These are phyloP conservation scores for Catharus fuscescens DNA, from an alignment of 2,113 vertebrate genomes.

Conservation along the genomic window DNA sequence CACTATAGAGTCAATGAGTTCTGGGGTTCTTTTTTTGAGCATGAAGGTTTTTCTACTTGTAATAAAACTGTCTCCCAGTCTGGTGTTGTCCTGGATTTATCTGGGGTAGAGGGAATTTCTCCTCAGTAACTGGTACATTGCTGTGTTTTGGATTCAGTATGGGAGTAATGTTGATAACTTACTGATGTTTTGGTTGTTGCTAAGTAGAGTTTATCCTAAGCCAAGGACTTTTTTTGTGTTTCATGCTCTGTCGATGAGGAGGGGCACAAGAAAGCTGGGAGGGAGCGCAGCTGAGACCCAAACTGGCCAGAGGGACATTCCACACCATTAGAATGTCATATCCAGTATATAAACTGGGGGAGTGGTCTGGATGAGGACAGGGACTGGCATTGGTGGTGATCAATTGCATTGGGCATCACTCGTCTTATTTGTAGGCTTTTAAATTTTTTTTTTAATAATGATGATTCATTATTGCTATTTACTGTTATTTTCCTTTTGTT, in stretches of 20 bases:
- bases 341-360: background rate
- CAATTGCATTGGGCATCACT: background rate
- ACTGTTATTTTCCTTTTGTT: background rate
- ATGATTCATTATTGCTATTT: background rate
- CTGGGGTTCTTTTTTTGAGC: background rate
- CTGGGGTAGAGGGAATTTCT: background rate
- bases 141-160: background rate
- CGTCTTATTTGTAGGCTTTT: rapidly evolving
- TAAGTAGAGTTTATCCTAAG: background rate
- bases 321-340: background rate
- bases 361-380: background rate
- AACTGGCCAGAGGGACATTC: background rate
- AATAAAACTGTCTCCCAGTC: background rate
- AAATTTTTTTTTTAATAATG: background rate
- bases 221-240: background rate
- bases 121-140: background rate
- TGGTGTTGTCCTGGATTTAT: background rate
- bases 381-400: background rate
- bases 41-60: background rate
- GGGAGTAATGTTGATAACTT: background rate
- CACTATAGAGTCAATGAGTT: background rate
- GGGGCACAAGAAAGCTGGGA: background rate
- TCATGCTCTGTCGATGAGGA: background rate
- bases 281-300: background rate
- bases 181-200: background rate